Evolutionary conservation across 1,140 invertebrate genomes (phyloP).

Genomic region (Lycorma delicatula): DNA sequence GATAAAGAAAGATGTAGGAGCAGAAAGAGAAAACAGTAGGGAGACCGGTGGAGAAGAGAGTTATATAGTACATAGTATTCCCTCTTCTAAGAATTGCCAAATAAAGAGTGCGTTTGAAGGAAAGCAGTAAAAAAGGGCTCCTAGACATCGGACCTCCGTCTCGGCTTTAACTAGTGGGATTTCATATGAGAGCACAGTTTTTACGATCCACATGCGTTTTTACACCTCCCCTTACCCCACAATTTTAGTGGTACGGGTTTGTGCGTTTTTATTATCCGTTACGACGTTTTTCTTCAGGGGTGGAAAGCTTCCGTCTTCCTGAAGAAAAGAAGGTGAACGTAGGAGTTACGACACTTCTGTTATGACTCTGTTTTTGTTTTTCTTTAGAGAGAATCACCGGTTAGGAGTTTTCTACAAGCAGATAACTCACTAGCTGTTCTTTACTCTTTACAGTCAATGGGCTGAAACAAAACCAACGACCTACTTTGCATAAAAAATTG

Average conservation of each 20-base stretch:
- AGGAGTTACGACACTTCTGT: conserved; percentile 5
- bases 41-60: no score
- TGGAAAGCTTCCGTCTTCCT: background rate
- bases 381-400: no score
- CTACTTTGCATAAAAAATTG: no score
- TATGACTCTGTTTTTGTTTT: no score
- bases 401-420: no score
- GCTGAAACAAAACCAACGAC: no score
- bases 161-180: conserved; percentile 4
- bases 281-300: background rate
- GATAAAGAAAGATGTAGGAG: no score
- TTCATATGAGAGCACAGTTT: conserved; percentile 2
- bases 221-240: background rate
- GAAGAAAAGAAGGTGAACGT: background rate
- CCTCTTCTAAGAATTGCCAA: background rate
- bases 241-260: background rate
- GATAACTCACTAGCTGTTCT: no score
- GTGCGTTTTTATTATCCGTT: conserved; percentile 3
- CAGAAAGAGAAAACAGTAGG: no score
- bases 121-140: background rate
- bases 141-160: background rate
- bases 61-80: no score
- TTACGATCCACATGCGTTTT: conserved; percentile 5
- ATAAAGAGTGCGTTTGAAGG: background rate
- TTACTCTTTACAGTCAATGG: no score